Evolutionary conservation across 2,888 invertebrate species (phyloP), one percentile per base, ranked within the genome.

Genomic region (Selenia dentaria): DNA sequence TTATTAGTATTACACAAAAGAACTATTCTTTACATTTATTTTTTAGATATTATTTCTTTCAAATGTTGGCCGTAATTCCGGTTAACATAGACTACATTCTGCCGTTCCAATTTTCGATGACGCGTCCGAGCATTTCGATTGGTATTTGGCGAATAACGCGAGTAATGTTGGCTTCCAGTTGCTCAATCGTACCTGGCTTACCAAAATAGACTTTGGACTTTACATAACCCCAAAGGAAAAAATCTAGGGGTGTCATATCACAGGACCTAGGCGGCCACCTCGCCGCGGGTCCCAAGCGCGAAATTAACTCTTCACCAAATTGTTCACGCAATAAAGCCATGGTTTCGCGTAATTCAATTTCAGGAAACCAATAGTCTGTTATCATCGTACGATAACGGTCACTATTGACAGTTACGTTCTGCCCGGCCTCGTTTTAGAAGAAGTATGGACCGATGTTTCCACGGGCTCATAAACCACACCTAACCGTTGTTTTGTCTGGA

Each of bases 381-480:
- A 73, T 55, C 64, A 69, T 67, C 31, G 34, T 45, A 32, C 67
- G 34, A 54, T 70, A 70, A 5, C 64, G 57, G 1, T 57, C 64
- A 41, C 67, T 65, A 54, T 63, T 69, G 43, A 72, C 70, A 14
- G 70, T 67, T 42, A 70, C 55, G 29, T 56, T 56, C 27, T 55
- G 45, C 27, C 66, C 67, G 55, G 12, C 64, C 16, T 67, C 64
- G 47, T 75, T 61, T 70, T 73, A 59, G 38, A 75, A 74, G 51
- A 75, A 70, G 40, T 64, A 70, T 29, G 71, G 75, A 27, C 69
- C 71, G 51, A 77, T 73, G 40, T 76, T 59, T 51, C 69, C 71
- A 42, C 63, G 67, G 59, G 53, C 54, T 62, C 63, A 71, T 51
- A 79, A 68, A 55, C 61, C 74, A 59, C 80, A 64, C 70, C 75